Base-by-base conservation (phyloP, 2,113 vertebrate species). In the Callospermophilus lateralis region DNA sequence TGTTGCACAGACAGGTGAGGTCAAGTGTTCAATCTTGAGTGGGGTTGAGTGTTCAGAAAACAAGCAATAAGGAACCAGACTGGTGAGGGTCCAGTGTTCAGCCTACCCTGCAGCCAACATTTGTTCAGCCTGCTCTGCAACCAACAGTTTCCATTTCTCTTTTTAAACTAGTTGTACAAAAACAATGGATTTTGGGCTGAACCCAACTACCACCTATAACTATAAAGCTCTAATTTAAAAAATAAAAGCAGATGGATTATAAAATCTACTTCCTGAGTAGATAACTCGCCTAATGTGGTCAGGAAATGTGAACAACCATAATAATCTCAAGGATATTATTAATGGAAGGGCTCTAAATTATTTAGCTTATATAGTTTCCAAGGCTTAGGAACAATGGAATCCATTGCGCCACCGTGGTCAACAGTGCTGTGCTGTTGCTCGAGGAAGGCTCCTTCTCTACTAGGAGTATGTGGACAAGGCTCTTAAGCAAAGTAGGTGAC, bases 401-500 rank as follows among this genome's bases (percentile, higher is more conserved):
- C 32, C 45, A 19, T 0, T 34, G 17, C 0, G 0, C 15, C 20
- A 6, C 45, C 73, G 0, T 37, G 8, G 17, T 58, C 45, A 48
- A 13, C 1, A 22, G 37, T 6, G 22, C 84, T 30, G 0, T 34
- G 8, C 42, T 22, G 26, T 34, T 30, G 8, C 53, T 48, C 72
- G 73, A 22, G 4, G n/a, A 28, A 4, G 76, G 13, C 6, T 28
- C 22, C 24, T 37, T 70, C 4, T 78, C 32, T 22, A 19, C 45
- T 10, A 22, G 65, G 30, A 58, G 51, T 24, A 1, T 8, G 24
- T 16, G 37, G 39, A 22, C 3, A 16, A 8, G 42, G n/a, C 24
- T 93, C 12, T 34, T 42, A 55, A 20, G 61, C 20, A n/a, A 68
- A 83, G 78, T 83, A n/a, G 8, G n/a, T 68, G 26, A 20, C 0